A percentile compares a stretch with the other conserved stretches of the same genome.
These are phyloP conservation scores for Falco biarmicus DNA, from an alignment of 2,797 vertebrate species.

Conservation along the genomic window DNA sequence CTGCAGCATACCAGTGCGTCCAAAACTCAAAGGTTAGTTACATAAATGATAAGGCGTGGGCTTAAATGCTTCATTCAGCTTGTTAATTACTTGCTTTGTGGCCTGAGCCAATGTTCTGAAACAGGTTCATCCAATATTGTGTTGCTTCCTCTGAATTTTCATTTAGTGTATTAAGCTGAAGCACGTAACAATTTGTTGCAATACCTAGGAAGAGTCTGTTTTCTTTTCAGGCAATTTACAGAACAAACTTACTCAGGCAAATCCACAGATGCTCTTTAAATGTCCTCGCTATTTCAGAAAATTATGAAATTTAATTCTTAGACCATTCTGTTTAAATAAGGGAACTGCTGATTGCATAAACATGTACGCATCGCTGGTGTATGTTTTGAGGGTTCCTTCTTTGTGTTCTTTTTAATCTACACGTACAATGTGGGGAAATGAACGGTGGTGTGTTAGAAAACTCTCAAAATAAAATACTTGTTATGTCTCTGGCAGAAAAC, in stretches of 20 bases:
- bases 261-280: constrained; percentile 63
- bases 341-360: constrained; percentile 30
- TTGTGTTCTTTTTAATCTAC: constrained; percentile 7
- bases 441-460: neutral
- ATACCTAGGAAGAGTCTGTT: constrained; percentile 10
- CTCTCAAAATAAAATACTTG: constrained; percentile 6
- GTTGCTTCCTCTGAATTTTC: constrained; percentile 36
- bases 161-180: constrained; percentile 4
- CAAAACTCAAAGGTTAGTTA: constrained; percentile 73
- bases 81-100: constrained; percentile 57
- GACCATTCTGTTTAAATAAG: neutral
- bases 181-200: constrained; percentile 20
- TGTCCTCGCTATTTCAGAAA: constrained; percentile 37
- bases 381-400: neutral
- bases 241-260: constrained; percentile 43
- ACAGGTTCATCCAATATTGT: constrained; percentile 58
- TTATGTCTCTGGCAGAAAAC: neutral
- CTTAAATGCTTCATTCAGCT: constrained; percentile 58
- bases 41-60: constrained; percentile 68
- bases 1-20: constrained; percentile 66
- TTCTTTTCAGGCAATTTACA: constrained; percentile 34
- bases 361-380: neutral
- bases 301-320: constrained; percentile 1
- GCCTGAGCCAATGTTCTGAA: constrained; percentile 54
- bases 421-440: neutral